Evolutionary conservation across 1,140 invertebrate species (phyloP), one percentile per base, ranked within the genome.

Genomic region (Scaptomyza graminum): DNA sequence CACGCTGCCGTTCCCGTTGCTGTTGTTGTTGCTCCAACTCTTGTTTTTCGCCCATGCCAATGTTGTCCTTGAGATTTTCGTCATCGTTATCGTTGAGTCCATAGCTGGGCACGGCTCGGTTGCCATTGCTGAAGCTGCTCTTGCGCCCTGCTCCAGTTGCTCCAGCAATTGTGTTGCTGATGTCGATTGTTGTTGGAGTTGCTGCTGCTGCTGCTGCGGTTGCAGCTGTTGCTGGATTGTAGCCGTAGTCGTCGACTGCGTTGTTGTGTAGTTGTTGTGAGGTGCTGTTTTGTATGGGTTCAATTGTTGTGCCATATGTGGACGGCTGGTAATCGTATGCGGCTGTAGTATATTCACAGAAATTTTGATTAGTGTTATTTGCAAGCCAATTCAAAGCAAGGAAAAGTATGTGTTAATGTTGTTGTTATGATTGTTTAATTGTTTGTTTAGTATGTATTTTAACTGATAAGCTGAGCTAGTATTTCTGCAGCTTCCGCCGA

Each of bases 51-150:
- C 90, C 85, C 81, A 84, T 72, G 76, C 89, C 89, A 78, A 90
- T 70, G 80, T 90, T 90, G 87, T 91, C 90, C 60, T 91, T 91
- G 88, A 90, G 81, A 87, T 91, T 91, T 75, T 91, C 90, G 75
- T 90, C 90, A 87, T 91, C 90, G 76, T 85, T 81, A 80, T 90
- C 82, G 67, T 91, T 78, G 83, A 84, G 76, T 73, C 83, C 78
- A 62, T 90, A 84, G 62, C 73, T 44, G 68, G 82, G 44, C 46
- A 63, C 56, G 41, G 49, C 43, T 15, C 76, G 63, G 28, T 74
- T 80, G 52, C 73, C 72, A 44, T 74, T 79, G 61, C 64, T 69
- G 62, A 74, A 73, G 65, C 79, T 81, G 77, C 74, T 51, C 50
- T 65, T 85, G 50, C 84, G 75, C 25, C 62, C 76, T 25, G 63